Evolutionary conservation across 2,797 vertebrate species (phyloP), one percentile per base, ranked within the genome.

Genomic region (Argentina silus): DNA sequence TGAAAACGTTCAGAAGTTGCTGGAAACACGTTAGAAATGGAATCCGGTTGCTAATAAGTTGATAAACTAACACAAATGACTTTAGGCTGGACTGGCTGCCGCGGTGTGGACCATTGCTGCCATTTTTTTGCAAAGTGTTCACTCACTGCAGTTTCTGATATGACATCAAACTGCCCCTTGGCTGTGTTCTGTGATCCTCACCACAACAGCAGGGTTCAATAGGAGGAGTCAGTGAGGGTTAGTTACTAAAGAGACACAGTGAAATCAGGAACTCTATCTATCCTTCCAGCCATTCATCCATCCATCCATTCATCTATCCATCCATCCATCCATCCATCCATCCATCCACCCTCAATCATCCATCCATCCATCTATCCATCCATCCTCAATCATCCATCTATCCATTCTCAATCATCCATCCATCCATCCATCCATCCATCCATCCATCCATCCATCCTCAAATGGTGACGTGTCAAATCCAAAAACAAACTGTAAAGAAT

Each of bases 1-100:
- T 2, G 59, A 61, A 36, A 23, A 3, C 10, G 1, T 14, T 61
- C 21, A 7, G 55, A 79, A 76, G 72, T 78, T 78, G 70, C 76
- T 79, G 83, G 83, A 84, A 85, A 74, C 74, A 76, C 56, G 23
- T 48, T 70, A 75, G 80, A 83, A 83, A 84, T 79, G 72, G 74
- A 71, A 83, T 77, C 65, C 67, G 12, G 61, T 77, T 69, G 55
- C 76, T 78, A 84, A 82, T 76, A 73, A 80, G 77, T 67, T 79
- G 75, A 78, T 73, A 81, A 79, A 75, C 62, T 44, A 56, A 62
- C 45, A 75, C 76, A 79, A 68, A 79, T 80, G 69, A 70, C 57
- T 36, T 21, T 11, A 43, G 65, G 19, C 66, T 56, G 66, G 77
- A 45, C 72, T 60, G 64, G 74, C 50, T 53, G 48, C 48, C 36